Conservation (phyloP, 2,797 vertebrate genomes). For the Stomatorhinus walkeri region DNA sequence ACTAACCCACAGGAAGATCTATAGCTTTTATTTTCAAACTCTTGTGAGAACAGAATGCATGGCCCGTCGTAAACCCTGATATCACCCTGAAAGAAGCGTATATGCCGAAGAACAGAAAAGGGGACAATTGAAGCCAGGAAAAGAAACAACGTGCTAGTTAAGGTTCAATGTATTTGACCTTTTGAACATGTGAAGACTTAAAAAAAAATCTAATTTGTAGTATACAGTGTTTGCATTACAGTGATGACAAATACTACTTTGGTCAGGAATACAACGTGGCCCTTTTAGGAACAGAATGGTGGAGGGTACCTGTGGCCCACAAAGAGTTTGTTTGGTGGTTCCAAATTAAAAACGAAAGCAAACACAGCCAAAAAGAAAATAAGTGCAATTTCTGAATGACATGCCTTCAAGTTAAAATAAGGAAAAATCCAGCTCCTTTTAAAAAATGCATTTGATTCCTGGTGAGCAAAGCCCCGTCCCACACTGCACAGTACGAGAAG, state of each 20-base stretch:
- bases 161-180: neutral
- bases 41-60: neutral
- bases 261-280: neutral
- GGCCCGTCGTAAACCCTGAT: neutral
- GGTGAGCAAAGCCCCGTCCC: neutral
- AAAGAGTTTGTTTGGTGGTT: neutral
- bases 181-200: neutral
- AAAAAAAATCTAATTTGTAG: neutral
- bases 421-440: neutral
- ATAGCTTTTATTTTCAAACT: neutral
- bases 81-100: neutral
- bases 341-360: neutral
- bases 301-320: neutral
- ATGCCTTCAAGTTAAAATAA: constrained; percentile 23
- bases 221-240: neutral
- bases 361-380: constrained; percentile 29
- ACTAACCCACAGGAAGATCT: constrained; percentile 15
- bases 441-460: neutral
- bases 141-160: neutral
- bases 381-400: constrained; percentile 45
- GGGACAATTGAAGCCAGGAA: neutral
- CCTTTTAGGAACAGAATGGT: neutral
- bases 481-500: neutral
- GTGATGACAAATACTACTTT: constrained; percentile 10
- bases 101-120: neutral